A percentile compares a stretch with the other conserved stretches of the same genome.
phyloP scores from a whole-genome alignment of 2,888 invertebrate genomes.

The Conistra vaccinii region DNA sequence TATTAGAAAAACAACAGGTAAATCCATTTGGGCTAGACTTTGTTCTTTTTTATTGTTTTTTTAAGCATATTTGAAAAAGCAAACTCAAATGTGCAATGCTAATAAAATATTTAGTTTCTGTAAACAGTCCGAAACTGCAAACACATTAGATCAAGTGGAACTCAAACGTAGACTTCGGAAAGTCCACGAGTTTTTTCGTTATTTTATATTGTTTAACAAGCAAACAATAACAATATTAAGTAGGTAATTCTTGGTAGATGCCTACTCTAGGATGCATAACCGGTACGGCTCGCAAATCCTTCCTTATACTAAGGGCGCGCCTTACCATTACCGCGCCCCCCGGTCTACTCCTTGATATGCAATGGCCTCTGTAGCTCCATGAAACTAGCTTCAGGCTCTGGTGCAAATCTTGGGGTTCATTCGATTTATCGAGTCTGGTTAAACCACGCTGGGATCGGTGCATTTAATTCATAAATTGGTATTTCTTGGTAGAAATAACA shows the following conservation, averaged over 20 bases:
- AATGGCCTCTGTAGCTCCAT: too few relatives aligned
- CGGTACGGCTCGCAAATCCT: too few relatives aligned
- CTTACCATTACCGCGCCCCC: too few relatives aligned
- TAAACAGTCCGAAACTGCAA: slow-evolving; percentile 20
- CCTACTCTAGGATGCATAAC: too few relatives aligned
- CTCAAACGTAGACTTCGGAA: slow-evolving; percentile 27
- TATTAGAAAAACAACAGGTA: slow-evolving; percentile 5
- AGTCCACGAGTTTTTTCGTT: not conserved
- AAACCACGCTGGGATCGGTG: too few relatives aligned
- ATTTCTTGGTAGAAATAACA: not conserved
- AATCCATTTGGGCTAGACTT: slow-evolving; percentile 23
- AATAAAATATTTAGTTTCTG: slow-evolving; percentile 14
- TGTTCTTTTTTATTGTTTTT: slow-evolving; percentile 8
- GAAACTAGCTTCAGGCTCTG: too few relatives aligned
- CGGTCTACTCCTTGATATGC: too few relatives aligned
- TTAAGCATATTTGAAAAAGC: slow-evolving; percentile 22
- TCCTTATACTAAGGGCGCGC: too few relatives aligned
- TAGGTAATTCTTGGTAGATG: not conserved
- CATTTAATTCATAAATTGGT: too few relatives aligned
- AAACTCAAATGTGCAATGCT: slow-evolving; percentile 17
- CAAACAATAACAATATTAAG: not conserved
- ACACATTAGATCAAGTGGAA: slow-evolving; percentile 31
- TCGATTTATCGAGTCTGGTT: too few relatives aligned
- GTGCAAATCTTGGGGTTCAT: too few relatives aligned
- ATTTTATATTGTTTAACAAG: not conserved